Base-by-base conservation (phyloP, 2,888 invertebrate species). In the Hipparchia semele region DNA sequence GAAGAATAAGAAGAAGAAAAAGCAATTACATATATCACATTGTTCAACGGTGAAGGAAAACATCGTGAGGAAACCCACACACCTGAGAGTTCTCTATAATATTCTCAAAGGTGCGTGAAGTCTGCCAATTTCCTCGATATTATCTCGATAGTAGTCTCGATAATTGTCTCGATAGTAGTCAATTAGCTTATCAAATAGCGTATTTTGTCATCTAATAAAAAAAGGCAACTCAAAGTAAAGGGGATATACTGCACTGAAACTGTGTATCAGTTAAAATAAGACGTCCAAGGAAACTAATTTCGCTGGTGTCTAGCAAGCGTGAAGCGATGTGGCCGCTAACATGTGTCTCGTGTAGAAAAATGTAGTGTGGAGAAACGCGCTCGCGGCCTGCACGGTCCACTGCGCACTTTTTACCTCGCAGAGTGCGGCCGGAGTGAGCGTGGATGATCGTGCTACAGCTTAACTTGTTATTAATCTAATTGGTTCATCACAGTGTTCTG, bases 291-390 rank as follows among this genome's bases (percentile, higher is more conserved):
- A 45, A 60, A 60, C 60, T 69, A 53, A 74, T 73, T 76, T 73
- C 67, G 61, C 68, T 79, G 81, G 53, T 61, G 69, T 79, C 77
- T 75, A 79, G 82, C 79, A 85, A 87, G 90, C 90, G 90, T 91
- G 90, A 90, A 87, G 88, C 86, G 86, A 86, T 87, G 83, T 82
- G 79, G 78, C 78, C 79, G 80, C 78, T 81, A 83, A 87, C 89
- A 90, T 89, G 88, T 92, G 87, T 91, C 91, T 90, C 91, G 87
- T 84, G 84, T 80, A 84, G 86, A 92, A 91, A 86, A 87, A 91
- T 91, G 91, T 86, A 83, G 83, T 82, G 88, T 86, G 89, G 92
- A 89, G 93, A 93, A 93, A 94, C 91, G 90, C 89, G 87, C 87
- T 87, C 88, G 89, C 85, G 83, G 85, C 81, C 78, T 76, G 78